Conservation (phyloP, 2,888 invertebrate genomes). For the Matsumyia berberina region DNA sequence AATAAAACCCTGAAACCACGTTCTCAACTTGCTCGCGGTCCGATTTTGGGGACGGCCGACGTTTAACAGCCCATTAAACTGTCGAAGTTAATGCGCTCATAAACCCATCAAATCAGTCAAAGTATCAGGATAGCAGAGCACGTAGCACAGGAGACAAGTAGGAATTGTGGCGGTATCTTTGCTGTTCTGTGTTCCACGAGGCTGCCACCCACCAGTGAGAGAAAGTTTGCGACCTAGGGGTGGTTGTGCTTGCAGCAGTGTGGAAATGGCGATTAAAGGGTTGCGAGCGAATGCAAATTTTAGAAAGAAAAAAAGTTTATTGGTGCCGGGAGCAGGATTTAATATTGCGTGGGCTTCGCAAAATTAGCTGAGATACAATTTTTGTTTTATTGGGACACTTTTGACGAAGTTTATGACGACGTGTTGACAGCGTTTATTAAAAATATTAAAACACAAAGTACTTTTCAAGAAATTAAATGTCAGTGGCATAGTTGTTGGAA, state of each 20-base stretch:
- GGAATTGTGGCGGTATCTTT: not conserved
- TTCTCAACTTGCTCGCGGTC: conserved; percentile 20
- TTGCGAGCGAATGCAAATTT: conserved; percentile 1
- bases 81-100: conserved; percentile 68
- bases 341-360: not conserved
- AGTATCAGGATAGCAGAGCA: conserved; percentile 50
- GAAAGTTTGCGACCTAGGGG: not conserved
- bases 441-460: too few relatives aligned
- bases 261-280: not conserved
- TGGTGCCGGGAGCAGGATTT: not conserved
- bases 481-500: too few relatives aligned
- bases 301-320: not conserved
- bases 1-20: conserved; percentile 35
- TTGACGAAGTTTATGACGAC: not conserved
- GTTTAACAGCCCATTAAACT: conserved; percentile 59
- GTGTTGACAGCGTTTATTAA: not conserved
- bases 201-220: not conserved
- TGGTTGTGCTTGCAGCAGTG: conserved; percentile 1
- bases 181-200: not conserved
- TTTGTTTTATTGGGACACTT: conserved; percentile 3
- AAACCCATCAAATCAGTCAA: conserved; percentile 68
- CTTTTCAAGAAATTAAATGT: too few relatives aligned
- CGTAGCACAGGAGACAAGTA: conserved; percentile 1
- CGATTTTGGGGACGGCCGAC: conserved; percentile 29
- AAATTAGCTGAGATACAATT: not conserved